phyloP scores from a whole-genome alignment of 1,140 invertebrate genomes.

The Aphidius gifuensis region DNA sequence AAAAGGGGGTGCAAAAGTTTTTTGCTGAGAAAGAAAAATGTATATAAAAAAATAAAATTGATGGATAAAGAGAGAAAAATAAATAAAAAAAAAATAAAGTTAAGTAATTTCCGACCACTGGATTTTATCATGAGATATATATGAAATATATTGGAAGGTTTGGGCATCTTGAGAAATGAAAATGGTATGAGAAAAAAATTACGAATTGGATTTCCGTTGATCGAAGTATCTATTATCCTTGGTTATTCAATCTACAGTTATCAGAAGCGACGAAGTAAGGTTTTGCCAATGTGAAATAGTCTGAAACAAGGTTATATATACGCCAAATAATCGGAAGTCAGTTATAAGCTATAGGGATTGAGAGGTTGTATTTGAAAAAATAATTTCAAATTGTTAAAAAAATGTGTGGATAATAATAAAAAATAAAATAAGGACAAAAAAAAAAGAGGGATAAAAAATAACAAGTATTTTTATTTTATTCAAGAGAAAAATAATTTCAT shows the following conservation, averaged over 20 bases:
- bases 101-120: constrained; percentile 24
- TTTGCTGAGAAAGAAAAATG: neutral
- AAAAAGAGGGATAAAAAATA: constrained; percentile 13
- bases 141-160: neutral
- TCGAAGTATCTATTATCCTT: constrained; percentile 23
- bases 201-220: constrained; percentile 25
- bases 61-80: neutral
- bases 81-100: constrained; percentile 10
- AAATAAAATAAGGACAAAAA: constrained; percentile 12
- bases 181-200: constrained; percentile 12
- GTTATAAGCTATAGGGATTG: neutral
- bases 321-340: constrained; percentile 7
- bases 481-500: no score
- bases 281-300: constrained; percentile 15
- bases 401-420: neutral
- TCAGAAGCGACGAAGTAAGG: constrained; percentile 21
- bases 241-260: constrained; percentile 27
- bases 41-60: neutral
- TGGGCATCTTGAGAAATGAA: constrained; percentile 1
- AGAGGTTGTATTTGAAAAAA: neutral
- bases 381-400: neutral
- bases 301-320: constrained; percentile 19
- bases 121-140: constrained; percentile 18
- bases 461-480: neutral
- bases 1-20: neutral